A percentile compares a stretch with the other conserved stretches of the same genome.
phyloP scores from a whole-genome alignment of 2,797 vertebrate species.

The Furcifer pardalis region DNA sequence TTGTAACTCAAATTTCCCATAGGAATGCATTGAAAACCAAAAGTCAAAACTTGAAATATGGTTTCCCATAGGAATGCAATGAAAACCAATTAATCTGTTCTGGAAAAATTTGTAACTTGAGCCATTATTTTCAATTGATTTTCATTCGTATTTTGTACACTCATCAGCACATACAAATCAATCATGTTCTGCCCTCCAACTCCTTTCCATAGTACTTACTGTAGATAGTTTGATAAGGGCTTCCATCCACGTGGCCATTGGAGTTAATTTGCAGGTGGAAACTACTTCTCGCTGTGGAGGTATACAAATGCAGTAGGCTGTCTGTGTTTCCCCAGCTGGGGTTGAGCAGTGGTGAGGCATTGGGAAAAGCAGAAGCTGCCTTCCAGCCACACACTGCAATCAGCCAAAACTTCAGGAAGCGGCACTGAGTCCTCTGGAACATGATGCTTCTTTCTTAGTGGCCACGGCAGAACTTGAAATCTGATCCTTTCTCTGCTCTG shows the following conservation, averaged over 20 bases:
- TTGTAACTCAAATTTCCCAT: too few species aligned
- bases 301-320: conserved; percentile 89
- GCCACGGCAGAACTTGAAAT: conserved; percentile 43
- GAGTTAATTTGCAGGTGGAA: conserved; percentile 85
- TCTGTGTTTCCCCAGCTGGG: conserved; percentile 87
- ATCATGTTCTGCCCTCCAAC: background rate
- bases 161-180: background rate
- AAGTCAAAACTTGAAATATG: too few species aligned
- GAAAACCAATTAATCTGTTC: too few species aligned
- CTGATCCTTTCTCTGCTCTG: conserved; percentile 27
- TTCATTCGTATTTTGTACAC: too few species aligned
- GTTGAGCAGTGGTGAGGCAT: conserved; percentile 86
- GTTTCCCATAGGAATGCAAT: too few species aligned
- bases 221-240: conserved; percentile 75
- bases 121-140: too few species aligned
- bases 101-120: too few species aligned
- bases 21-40: too few species aligned
- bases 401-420: conserved; percentile 55
- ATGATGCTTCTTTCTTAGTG: conserved; percentile 8
- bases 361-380: conserved; percentile 73
- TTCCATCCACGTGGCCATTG: conserved; percentile 70
- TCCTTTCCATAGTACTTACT: conserved; percentile 77
- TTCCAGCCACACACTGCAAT: conserved; percentile 72
- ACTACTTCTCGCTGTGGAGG: conserved; percentile 84
- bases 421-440: conserved; percentile 32